A percentile compares a stretch with the other conserved stretches of the same genome.
Conservation (phyloP, 1,140 invertebrate genomes). For the Campodea augens region DNA sequence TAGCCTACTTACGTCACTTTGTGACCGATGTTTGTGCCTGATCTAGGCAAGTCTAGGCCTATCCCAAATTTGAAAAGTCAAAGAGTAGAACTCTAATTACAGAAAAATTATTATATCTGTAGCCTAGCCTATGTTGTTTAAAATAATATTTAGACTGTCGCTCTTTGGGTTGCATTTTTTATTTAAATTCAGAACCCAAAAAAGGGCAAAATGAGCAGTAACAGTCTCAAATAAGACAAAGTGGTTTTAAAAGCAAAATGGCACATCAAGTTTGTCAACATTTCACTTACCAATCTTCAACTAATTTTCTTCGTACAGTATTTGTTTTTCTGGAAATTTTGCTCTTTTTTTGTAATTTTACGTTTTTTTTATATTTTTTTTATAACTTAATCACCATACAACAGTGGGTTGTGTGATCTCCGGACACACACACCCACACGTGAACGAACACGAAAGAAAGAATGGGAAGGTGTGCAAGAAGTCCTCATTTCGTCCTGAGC, state of each 20-base stretch:
- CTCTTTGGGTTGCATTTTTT: constrained; percentile 34
- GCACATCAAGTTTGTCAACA: constrained; percentile 8
- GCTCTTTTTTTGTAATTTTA: constrained; percentile 40
- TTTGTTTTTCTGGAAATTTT: constrained; percentile 22
- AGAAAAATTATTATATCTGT: too few species aligned
- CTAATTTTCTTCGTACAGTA: constrained; percentile 18
- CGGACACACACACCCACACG: constrained; percentile 37
- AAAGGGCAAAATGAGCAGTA: constrained; percentile 12
- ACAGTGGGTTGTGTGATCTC: constrained; percentile 61
- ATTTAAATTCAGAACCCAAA: constrained; percentile 15
- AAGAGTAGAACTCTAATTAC: too few species aligned
- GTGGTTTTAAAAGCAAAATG: constrained; percentile 12
- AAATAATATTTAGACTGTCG: constrained; percentile 31
- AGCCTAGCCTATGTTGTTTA: too few species aligned
- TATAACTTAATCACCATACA: constrained; percentile 56
- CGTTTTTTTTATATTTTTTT: constrained; percentile 39
- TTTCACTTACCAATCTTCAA: constrained; percentile 9
- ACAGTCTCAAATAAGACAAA: constrained; percentile 12
- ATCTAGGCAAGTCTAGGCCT: too few species aligned
- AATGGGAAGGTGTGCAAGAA: constrained; percentile 32
- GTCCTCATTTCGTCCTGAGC: constrained; percentile 25
- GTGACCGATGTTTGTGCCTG: too few species aligned
- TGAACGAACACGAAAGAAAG: constrained; percentile 35
- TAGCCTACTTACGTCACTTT: too few species aligned
- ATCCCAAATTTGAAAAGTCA: too few species aligned